A percentile compares a stretch with the other conserved stretches of the same genome.
phyloP scores from a whole-genome alignment of 2,888 invertebrate species.

The Ormyrus rosae region DNA sequence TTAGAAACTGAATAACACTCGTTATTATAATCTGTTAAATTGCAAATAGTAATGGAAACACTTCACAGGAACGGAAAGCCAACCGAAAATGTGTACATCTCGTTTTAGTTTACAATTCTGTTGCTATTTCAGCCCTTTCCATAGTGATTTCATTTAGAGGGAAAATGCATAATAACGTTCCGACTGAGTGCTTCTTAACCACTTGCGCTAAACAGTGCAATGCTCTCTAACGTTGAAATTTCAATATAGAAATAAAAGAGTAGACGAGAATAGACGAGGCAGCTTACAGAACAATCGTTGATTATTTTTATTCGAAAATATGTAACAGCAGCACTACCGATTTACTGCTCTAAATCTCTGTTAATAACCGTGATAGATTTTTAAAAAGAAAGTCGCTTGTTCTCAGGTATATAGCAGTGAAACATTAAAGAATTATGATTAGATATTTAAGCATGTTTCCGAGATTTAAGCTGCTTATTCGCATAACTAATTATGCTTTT shows the following conservation, averaged over 20 bases:
- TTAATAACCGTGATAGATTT: no score
- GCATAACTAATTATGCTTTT: no score
- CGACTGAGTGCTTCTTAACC: slow-evolving; percentile 39
- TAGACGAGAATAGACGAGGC: no score
- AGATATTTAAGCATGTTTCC: no score
- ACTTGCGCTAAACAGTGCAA: slow-evolving; percentile 26
- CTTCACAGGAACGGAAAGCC: background rate
- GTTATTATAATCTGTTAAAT: slow-evolving; percentile 14
- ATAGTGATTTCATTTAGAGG: slow-evolving; percentile 44
- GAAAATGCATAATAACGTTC: slow-evolving; percentile 41
- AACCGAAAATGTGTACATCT: slow-evolving; percentile 33
- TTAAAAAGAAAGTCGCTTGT: no score
- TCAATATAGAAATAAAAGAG: background rate
- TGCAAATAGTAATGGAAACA: slow-evolving; percentile 37
- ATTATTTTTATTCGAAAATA: no score
- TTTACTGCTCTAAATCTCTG: no score
- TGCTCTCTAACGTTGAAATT: slow-evolving; percentile 19
- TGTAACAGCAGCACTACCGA: no score
- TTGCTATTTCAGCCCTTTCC: slow-evolving; percentile 21
- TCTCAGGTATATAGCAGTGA: no score
- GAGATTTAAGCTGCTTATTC: no score
- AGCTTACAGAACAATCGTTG: no score
- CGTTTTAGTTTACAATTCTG: slow-evolving; percentile 30
- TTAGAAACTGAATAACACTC: background rate
- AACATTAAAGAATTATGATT: no score